Evolutionary conservation across 2,113 vertebrate species (phyloP), one percentile per base, ranked within the genome.

Genomic region (Lophius piscatorius): DNA sequence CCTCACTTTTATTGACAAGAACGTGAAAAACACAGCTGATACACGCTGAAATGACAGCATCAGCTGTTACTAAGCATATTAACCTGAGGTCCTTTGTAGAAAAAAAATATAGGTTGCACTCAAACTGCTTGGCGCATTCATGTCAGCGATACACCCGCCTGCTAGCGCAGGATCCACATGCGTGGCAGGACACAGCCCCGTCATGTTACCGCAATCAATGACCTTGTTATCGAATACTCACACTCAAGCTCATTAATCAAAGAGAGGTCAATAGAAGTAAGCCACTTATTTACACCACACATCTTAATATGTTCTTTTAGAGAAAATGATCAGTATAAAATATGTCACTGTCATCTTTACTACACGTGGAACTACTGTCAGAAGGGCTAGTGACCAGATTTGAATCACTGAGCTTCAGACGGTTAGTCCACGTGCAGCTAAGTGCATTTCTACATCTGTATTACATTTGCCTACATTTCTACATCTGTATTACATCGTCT

Each of bases 201-300:
- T 82, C 63, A 68, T 71, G 74, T 89, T 83, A 75, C 85, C 84
- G 62, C 63, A 84, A 91, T 85, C 69, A 80, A 55, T 83, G 77
- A 20, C 70, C 82, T 87, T 76, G 90, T 73, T 89, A 89, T 88
- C 81, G 86, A 89, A 87, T 89, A 85, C 91, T 91, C 80, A 85
- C 79, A 51, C 48, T 54, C 79, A 86, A 91, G 79, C 81, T 90
- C 85, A 88, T 88, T 89, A 92, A 74, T 80, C 65, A 74, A 41
- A 59, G 77, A 63, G 28, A 22, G 90, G 90, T 88, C 74, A 58
- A 73, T 85, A 69, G 18, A 81, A 81, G 78, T 4, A 80, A 73
- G 70, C 67, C 76, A 80, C 48, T 80, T 77, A 59, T 74, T 79
- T 57, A 72, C 56, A 80, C 49, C 50, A 51, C 60, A 45, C 67